Percentiles rank a stretch among this genome's conserved stretches.
Evolutionary conservation across 1,140 invertebrate species (phyloP).

Genomic region (Zeugodacus cucurbitae): DNA sequence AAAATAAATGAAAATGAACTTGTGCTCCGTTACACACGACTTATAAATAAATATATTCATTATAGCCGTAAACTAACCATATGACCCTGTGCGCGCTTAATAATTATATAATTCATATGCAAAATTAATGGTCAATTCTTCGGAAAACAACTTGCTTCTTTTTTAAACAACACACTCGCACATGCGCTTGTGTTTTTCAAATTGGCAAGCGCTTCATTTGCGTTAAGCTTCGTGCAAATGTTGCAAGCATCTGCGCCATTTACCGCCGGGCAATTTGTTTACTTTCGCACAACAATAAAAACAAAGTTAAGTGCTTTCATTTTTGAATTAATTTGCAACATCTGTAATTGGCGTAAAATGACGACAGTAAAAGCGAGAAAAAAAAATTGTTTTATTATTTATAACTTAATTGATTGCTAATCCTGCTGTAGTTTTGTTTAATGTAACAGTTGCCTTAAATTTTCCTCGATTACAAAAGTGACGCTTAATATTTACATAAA

Average conservation of each 20-base stretch:
- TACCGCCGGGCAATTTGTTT: not conserved
- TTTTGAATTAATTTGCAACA: not conserved
- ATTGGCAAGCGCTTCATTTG: not conserved
- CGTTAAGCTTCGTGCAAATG: not conserved
- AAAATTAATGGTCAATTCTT: not conserved
- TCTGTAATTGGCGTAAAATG: not conserved
- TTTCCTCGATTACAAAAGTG: not conserved
- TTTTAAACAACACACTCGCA: not conserved
- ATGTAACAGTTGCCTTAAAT: not conserved
- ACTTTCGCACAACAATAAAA: not conserved
- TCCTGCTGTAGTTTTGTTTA: not conserved
- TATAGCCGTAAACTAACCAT: not conserved
- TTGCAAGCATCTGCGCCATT: not conserved
- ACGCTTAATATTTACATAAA: not conserved
- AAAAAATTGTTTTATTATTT: not conserved
- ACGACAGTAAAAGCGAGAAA: not conserved
- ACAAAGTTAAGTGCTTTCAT: not conserved
- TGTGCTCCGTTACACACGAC: not conserved
- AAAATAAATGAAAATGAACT: not conserved
- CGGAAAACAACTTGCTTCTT: not conserved
- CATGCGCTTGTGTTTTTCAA: not conserved
- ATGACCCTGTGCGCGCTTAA: not conserved
- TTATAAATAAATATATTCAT: not conserved
- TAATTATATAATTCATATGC: not conserved
- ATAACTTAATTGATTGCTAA: not conserved